phyloP scores from a whole-genome alignment of 2,797 vertebrate genomes.

The Gouania willdenowi region DNA sequence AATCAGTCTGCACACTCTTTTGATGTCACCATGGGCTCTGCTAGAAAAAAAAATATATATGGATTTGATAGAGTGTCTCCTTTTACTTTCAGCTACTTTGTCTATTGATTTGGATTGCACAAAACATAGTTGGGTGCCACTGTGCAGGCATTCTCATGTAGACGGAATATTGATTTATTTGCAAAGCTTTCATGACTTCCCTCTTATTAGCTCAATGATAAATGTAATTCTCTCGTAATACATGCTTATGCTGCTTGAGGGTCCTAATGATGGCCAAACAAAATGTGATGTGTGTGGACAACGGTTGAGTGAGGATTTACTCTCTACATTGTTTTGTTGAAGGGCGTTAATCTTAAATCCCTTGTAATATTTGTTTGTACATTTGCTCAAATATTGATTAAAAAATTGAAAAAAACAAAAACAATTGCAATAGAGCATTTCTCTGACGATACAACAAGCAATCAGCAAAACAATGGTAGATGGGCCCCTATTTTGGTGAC shows the following conservation, averaged over 20 bases:
- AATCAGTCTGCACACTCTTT: constrained; percentile 46
- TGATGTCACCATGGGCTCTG: constrained; percentile 47
- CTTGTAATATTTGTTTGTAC: too few species aligned
- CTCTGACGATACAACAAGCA: too few species aligned
- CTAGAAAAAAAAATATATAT: constrained; percentile 49
- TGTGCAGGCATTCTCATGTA: constrained; percentile 54
- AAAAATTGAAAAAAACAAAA: too few species aligned
- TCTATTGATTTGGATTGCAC: constrained; percentile 66
- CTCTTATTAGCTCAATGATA: constrained; percentile 38
- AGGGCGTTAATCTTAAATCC: too few species aligned
- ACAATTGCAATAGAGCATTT: too few species aligned
- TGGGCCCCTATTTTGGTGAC: too few species aligned
- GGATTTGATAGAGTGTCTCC: constrained; percentile 61
- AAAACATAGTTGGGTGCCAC: constrained; percentile 45
- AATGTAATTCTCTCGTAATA: constrained; percentile 44
- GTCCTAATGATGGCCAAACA: constrained; percentile 34
- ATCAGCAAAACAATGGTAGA: too few species aligned
- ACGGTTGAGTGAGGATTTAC: constrained; percentile 2
- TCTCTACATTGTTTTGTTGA: background rate
- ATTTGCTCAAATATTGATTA: too few species aligned
- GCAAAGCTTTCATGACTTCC: constrained; percentile 58
- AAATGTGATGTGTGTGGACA: constrained; percentile 28
- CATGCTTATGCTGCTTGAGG: constrained; percentile 34
- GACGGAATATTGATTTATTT: constrained; percentile 68
- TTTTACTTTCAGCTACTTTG: constrained; percentile 59